Percentiles rank a stretch among this genome's conserved stretches.
Evolutionary conservation across 2,888 invertebrate genomes (phyloP).

Genomic region (Branchipolynoe longqiensis): DNA sequence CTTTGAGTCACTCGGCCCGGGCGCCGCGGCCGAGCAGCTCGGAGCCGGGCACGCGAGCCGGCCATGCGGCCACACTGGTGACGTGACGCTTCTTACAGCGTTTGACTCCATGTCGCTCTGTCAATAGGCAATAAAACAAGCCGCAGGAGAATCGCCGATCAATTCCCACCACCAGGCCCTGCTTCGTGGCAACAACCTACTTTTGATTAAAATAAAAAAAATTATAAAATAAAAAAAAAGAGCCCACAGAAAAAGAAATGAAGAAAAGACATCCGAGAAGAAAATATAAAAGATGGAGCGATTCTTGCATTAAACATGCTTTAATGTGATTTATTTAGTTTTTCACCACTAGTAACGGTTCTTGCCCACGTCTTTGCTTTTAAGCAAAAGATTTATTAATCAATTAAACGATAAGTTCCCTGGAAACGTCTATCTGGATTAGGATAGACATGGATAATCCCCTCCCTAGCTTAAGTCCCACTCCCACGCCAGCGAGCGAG

Average conservation of each 20-base stretch:
- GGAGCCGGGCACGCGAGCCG: constrained; percentile 18
- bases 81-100: constrained; percentile 41
- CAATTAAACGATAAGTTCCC: neutral
- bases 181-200: too few species aligned
- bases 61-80: constrained; percentile 1
- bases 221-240: too few species aligned
- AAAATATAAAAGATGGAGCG: constrained; percentile 23
- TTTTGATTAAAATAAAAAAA: too few species aligned
- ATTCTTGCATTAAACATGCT: constrained; percentile 48
- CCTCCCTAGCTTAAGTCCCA: neutral
- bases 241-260: too few species aligned
- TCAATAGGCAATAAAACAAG: constrained; percentile 38
- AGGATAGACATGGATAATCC: neutral
- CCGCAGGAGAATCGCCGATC: constrained; percentile 44
- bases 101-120: constrained; percentile 45
- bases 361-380: constrained; percentile 26
- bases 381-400: constrained; percentile 5
- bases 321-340: constrained; percentile 38
- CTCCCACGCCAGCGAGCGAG: too few species aligned
- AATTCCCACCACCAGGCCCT: constrained; percentile 19
- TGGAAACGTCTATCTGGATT: constrained; percentile 5
- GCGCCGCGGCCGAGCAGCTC: constrained; percentile 30
- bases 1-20: constrained; percentile 2
- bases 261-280: neutral
- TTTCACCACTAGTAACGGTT: neutral